Evolutionary conservation across 2,113 vertebrate species (phyloP).

Genomic region (Coptodon bakossiorum): DNA sequence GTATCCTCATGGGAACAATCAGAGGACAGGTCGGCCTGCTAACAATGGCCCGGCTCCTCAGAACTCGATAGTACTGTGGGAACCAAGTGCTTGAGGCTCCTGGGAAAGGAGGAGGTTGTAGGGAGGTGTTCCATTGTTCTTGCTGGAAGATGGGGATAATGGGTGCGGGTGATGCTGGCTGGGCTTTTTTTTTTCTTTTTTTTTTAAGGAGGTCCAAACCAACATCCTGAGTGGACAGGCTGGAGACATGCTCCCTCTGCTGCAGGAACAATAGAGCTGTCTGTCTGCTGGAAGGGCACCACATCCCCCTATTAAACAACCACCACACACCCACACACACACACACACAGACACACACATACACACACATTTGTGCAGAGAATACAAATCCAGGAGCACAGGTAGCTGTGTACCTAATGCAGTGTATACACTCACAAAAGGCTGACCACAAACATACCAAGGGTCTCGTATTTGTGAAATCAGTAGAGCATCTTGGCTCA

Average conservation of each 20-base stretch:
- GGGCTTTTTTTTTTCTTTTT: not conserved
- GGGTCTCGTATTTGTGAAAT: not conserved
- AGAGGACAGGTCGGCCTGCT: constrained; percentile 22
- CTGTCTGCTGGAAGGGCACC: constrained; percentile 32
- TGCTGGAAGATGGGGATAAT: constrained; percentile 39
- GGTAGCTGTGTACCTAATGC: not conserved
- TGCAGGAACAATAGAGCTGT: constrained; percentile 58
- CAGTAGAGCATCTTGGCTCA: not conserved
- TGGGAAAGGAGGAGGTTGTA: constrained; percentile 45
- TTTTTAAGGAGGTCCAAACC: constrained; percentile 19
- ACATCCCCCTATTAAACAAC: constrained; percentile 8
- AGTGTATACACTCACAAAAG: not conserved
- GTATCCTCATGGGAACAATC: constrained; percentile 34
- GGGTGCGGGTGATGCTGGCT: constrained; percentile 42
- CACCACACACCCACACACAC: not conserved
- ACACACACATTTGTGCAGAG: not conserved
- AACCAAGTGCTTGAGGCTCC: constrained; percentile 28
- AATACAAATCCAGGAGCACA: not conserved
- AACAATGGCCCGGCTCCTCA: constrained; percentile 47
- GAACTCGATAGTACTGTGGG: constrained; percentile 52
- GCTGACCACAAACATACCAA: not conserved
- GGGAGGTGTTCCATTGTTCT: constrained; percentile 52
- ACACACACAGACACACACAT: not conserved
- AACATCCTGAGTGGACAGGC: constrained; percentile 58
- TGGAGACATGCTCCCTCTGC: constrained; percentile 39